Percentiles rank a stretch among this genome's conserved stretches.
Evolutionary conservation across 2,797 vertebrate genomes (phyloP).

Genomic region (Gobio occitaniae): DNA sequence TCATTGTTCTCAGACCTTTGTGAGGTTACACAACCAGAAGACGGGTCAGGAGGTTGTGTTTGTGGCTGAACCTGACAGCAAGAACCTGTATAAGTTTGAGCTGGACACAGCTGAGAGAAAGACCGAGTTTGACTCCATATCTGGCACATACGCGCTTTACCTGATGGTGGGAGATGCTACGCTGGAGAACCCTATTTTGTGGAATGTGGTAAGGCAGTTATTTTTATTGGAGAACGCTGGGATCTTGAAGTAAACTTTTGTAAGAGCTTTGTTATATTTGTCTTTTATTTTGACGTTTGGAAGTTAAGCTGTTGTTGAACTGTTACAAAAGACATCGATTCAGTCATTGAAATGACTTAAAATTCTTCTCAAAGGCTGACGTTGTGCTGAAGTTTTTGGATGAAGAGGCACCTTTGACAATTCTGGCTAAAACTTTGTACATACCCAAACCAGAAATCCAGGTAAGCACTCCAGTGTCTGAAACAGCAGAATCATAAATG

Average conservation of each 20-base stretch:
- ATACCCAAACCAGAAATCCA: constrained; percentile 96
- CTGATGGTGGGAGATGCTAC: constrained; percentile 97
- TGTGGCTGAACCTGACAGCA: constrained; percentile 95
- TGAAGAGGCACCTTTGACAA: constrained; percentile 87
- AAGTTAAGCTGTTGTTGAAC: neutral
- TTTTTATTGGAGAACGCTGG: neutral
- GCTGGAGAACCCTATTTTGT: constrained; percentile 95
- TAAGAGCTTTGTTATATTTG: neutral
- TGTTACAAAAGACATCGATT: neutral
- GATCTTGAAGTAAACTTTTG: neutral
- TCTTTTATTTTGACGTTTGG: neutral
- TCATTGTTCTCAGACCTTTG: constrained; percentile 86
- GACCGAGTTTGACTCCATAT: constrained; percentile 94
- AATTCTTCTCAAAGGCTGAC: constrained; percentile 82
- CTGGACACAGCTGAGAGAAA: constrained; percentile 93
- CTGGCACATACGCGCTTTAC: constrained; percentile 94
- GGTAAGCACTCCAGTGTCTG: constrained; percentile 75
- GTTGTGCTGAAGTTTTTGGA: constrained; percentile 94
- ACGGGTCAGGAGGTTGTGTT: constrained; percentile 98
- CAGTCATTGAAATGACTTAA: neutral
- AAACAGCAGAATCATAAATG: neutral
- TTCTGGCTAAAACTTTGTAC: constrained; percentile 93
- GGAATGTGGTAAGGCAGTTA: constrained; percentile 91
- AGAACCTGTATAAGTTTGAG: constrained; percentile 97
- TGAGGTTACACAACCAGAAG: constrained; percentile 95